Conservation (phyloP, 35 echinoderm and acorn worm species). For the Strongylocentrotus purpuratus region DNA sequence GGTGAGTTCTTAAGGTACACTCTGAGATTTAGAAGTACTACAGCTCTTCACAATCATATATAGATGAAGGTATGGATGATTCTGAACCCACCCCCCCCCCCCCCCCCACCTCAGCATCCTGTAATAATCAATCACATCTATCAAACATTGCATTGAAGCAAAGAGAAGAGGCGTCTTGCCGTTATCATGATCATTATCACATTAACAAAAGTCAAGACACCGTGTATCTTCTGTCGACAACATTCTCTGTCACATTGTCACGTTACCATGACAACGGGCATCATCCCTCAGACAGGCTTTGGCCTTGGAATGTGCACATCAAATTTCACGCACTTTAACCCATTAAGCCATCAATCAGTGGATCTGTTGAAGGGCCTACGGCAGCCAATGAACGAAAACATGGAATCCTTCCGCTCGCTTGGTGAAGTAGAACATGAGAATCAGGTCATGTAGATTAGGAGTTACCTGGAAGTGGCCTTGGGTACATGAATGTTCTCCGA, state of each 20-base stretch:
- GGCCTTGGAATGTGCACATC: not conserved
- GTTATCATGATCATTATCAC: not conserved
- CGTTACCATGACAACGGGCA: not conserved
- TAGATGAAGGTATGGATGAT: no score
- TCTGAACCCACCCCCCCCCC: no score
- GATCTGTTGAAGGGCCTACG: not conserved
- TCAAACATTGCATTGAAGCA: not conserved
- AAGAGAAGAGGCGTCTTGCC: not conserved
- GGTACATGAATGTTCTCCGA: not conserved
- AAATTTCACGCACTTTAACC: not conserved
- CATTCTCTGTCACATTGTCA: not conserved
- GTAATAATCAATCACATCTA: not conserved
- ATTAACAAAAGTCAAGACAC: not conserved
- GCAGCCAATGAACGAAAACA: not conserved
- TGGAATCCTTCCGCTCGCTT: not conserved
- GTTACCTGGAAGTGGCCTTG: not conserved
- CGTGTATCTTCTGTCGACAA: not conserved
- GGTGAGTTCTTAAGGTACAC: no score
- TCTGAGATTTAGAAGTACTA: no score
- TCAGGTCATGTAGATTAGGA: not conserved
- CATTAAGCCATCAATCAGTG: not conserved
- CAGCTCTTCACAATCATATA: no score
- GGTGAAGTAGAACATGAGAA: not conserved
- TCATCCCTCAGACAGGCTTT: not conserved
- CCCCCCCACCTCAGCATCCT: no score